phyloP scores from a whole-genome alignment of 2,113 vertebrate genomes.

The Polypterus bichir region DNA sequence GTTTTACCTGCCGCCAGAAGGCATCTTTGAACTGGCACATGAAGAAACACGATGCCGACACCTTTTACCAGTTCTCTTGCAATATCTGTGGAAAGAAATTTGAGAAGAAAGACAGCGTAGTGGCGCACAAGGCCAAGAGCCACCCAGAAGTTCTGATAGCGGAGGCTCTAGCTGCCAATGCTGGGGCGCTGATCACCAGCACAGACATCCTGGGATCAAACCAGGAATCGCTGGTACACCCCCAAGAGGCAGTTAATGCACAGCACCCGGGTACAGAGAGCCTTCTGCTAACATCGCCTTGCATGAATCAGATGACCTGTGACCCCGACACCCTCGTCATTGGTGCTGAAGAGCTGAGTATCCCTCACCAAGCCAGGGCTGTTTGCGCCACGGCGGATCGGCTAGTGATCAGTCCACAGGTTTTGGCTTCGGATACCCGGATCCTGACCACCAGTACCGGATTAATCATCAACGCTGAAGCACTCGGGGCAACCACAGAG shows the following conservation, averaged over 20 bases:
- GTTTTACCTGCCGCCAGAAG: constrained; percentile 95
- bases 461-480: constrained; percentile 60
- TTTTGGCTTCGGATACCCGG: not conserved
- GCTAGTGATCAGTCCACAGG: constrained; percentile 41
- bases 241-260: constrained; percentile 26
- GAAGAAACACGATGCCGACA: constrained; percentile 95
- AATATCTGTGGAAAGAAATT: constrained; percentile 96
- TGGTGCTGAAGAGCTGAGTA: constrained; percentile 24
- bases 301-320: constrained; percentile 20
- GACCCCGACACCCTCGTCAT: constrained; percentile 39
- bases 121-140: constrained; percentile 94
- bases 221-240: constrained; percentile 49
- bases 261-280: constrained; percentile 33
- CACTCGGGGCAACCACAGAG: constrained; percentile 60
- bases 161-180: constrained; percentile 89
- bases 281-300: constrained; percentile 45
- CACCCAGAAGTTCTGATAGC: constrained; percentile 93
- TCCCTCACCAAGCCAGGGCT: constrained; percentile 39
- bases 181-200: constrained; percentile 82
- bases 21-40: constrained; percentile 98
- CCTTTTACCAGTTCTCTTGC: constrained; percentile 95
- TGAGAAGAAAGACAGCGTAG: constrained; percentile 97
- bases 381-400: constrained; percentile 45
- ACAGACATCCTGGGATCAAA: constrained; percentile 61
- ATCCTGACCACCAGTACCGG: constrained; percentile 29